phyloP scores from a whole-genome alignment of 2,888 invertebrate species.

The Schrankia costaestrigalis region DNA sequence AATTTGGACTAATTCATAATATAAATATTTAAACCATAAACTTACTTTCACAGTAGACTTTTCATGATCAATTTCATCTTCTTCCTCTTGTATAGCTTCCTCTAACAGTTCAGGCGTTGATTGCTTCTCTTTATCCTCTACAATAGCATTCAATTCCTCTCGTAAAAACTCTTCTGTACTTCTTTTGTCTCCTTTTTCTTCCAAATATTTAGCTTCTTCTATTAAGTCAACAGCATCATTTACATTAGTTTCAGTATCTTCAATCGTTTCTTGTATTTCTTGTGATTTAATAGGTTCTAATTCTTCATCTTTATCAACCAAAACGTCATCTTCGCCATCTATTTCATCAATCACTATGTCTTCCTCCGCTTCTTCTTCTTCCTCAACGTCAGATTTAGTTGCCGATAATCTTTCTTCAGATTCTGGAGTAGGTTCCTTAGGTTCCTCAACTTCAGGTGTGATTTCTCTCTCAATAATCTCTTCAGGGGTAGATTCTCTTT shows the following conservation, averaged over 20 bases:
- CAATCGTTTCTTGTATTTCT: slow-evolving; percentile 2
- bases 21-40: neutral
- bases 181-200: slow-evolving; percentile 43
- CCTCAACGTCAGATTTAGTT: neutral
- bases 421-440: neutral
- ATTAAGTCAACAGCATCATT: slow-evolving; percentile 27
- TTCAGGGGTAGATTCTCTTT: slow-evolving; percentile 9
- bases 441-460: slow-evolving; percentile 2
- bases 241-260: slow-evolving; percentile 17
- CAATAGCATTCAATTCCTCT: slow-evolving; percentile 36
- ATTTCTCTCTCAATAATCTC: slow-evolving; percentile 1
- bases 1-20: too few species aligned
- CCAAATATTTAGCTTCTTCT: slow-evolving; percentile 37
- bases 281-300: slow-evolving; percentile 10
- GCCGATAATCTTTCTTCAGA: neutral
- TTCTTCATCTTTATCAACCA: slow-evolving; percentile 14
- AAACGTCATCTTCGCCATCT: slow-evolving; percentile 4
- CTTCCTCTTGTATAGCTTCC: slow-evolving; percentile 58
- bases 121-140: slow-evolving; percentile 45
- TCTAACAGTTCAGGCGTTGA: slow-evolving; percentile 61
- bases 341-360: slow-evolving; percentile 10
- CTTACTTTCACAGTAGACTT: slow-evolving; percentile 71
- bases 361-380: slow-evolving; percentile 10
- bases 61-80: slow-evolving; percentile 46
- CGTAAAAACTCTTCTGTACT: slow-evolving; percentile 56